Evolutionary conservation across 2,797 vertebrate species (phyloP).

Genomic region (Phylloscopus collybita): DNA sequence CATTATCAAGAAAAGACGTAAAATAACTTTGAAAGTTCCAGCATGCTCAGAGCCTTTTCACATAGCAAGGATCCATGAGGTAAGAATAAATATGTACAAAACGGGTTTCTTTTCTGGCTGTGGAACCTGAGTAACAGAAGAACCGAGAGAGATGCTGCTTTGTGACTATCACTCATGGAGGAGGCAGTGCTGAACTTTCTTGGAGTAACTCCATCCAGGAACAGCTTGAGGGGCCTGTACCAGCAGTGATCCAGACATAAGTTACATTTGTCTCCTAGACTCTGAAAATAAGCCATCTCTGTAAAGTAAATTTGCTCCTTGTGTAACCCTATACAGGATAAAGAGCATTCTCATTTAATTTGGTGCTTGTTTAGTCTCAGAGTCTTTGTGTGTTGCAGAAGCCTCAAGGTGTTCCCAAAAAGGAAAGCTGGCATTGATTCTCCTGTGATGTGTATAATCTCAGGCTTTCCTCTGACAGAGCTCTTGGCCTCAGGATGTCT

Average conservation of each 20-base stretch:
- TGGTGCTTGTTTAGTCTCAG: neutral
- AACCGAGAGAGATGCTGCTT: neutral
- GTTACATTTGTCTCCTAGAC: neutral
- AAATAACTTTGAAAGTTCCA: neutral
- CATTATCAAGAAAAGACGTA: neutral
- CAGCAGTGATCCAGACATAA: neutral
- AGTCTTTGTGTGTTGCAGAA: neutral
- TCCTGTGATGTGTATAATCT: neutral
- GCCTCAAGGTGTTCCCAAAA: neutral
- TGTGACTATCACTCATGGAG: neutral
- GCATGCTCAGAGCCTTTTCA: neutral
- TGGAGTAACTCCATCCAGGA: constrained; percentile 44
- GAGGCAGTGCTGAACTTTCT: constrained; percentile 7
- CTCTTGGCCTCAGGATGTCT: neutral
- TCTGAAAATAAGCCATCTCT: neutral
- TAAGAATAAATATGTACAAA: neutral
- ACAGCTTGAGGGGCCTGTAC: constrained; percentile 30
- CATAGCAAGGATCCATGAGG: neutral
- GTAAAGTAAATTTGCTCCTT: neutral
- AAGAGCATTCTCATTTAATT: neutral
- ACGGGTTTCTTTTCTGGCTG: neutral
- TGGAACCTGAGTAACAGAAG: neutral
- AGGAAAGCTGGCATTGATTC: neutral
- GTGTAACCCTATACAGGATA: neutral
- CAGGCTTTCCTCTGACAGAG: neutral